Base-by-base conservation (phyloP, 2,113 vertebrate species). In the Saguinus imperator region DNA sequence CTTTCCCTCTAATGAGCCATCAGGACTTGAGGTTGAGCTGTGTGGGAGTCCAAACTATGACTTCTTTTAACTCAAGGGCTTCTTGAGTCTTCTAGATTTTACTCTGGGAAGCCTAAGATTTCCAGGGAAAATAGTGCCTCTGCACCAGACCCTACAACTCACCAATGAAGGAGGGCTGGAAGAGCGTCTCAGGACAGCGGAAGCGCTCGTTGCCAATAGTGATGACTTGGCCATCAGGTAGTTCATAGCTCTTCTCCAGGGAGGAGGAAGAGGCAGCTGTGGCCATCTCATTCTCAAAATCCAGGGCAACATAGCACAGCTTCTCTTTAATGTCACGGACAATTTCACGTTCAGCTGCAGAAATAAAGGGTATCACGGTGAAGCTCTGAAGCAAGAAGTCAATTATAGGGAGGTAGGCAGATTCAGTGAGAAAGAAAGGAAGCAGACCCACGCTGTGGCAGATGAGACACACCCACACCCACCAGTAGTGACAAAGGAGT, bases 151-250 rank as follows among this genome's bases (percentile, higher is more conserved):
- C n/a, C 83, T 14, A 14, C 16, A 72, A 98, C 99, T 98, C 98
- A 99, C 99, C 99, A n/a, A 99, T 99, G 98, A 99, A 99, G 7
- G 99, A 99, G 8, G 99, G 99, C 97, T 99, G 99, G 98, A 99
- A 99, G 92, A 99, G 99, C 0, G 99, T 99, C 98, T 99, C 99
- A 0, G 99, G 99, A 97, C 99, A 99, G 96, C 99, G 99, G 99
- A 99, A 99, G 93, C 99, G 99, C 98, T 99, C 99, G 0, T 99
- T 99, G 97, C 99, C 99, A 6, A 99, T 99, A 80, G 99, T 99
- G 98, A 99, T 99, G 96, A 99, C 99, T 98, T 99, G 99, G 57
- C 99, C 99, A 64, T 99, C 99, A 1, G 99, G 99, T 97, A 99
- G 94, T 97, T 99, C 99, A 75, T 99, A 99, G 98, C 99, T 99